A percentile compares a stretch with the other conserved stretches of the same genome.
Evolutionary conservation across 2,113 vertebrate genomes (phyloP).

Genomic region (Lagenorhynchus albirostris): DNA sequence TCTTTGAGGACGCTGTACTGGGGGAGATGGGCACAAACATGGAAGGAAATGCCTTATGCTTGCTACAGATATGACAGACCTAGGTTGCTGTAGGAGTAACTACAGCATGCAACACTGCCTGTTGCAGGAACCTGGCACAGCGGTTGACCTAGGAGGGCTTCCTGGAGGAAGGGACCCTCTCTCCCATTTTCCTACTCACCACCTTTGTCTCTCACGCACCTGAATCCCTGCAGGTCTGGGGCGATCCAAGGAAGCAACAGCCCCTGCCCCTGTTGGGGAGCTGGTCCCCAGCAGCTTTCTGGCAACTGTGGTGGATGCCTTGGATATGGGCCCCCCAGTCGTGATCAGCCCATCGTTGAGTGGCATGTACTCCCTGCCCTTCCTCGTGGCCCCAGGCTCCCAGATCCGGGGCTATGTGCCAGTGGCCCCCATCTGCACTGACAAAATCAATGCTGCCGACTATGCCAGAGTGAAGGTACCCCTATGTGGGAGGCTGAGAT

Average conservation of each 20-base stretch:
- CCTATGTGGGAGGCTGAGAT: not conserved
- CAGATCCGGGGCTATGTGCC: slow-evolving; percentile 91
- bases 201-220: not conserved
- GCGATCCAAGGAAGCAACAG: slow-evolving; percentile 84
- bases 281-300: slow-evolving; percentile 88
- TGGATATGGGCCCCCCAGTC: slow-evolving; percentile 86
- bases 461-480: slow-evolving; percentile 90
- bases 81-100: not conserved
- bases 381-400: slow-evolving; percentile 87
- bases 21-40: not conserved
- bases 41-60: not conserved
- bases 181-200: not conserved
- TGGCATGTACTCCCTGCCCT: slow-evolving; percentile 96
- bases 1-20: not conserved
- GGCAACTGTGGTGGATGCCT: slow-evolving; percentile 84
- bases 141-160: not conserved
- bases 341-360: slow-evolving; percentile 96
- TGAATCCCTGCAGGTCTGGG: slow-evolving; percentile 86
- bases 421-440: slow-evolving; percentile 96
- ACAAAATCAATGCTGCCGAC: slow-evolving; percentile 87
- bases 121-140: not conserved
- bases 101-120: not conserved
- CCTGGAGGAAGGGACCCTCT: not conserved
- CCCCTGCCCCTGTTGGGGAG: slow-evolving; percentile 86
- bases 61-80: not conserved